A percentile compares a stretch with the other conserved stretches of the same genome.
These are phyloP conservation scores for Dascillus cervinus DNA, from an alignment of 2,888 invertebrate species.

Conservation along the genomic window DNA sequence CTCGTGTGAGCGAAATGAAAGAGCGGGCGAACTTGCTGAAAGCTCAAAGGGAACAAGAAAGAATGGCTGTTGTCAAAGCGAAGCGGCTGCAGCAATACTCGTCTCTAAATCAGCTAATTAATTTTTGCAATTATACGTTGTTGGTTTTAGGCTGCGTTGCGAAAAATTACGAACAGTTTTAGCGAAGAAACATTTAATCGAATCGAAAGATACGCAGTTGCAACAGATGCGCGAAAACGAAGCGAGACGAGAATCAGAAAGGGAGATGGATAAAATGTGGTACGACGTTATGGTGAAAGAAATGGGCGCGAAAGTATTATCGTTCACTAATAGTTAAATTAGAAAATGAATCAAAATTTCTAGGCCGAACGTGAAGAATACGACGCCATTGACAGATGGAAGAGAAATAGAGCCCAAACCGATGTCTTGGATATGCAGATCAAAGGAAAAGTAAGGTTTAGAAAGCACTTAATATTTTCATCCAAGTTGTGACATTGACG, in stretches of 20 bases:
- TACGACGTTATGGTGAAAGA: constrained; percentile 51
- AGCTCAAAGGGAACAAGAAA: constrained; percentile 47
- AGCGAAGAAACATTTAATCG: constrained; percentile 44
- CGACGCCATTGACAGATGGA: constrained; percentile 42
- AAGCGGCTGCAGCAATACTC: constrained; percentile 42
- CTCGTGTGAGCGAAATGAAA: constrained; percentile 46
- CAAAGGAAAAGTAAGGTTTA: constrained; percentile 27
- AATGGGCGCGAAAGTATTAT: constrained; percentile 38
- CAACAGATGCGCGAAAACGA: constrained; percentile 56
- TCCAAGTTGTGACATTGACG: constrained; percentile 2
- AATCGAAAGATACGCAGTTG: constrained; percentile 48
- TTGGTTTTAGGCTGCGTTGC: constrained; percentile 32
- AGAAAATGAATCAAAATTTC: no score
- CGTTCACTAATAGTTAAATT: not conserved
- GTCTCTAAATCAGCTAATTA: no score
- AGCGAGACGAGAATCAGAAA: constrained; percentile 45
- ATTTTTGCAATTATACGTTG: no score
- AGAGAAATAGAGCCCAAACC: constrained; percentile 39
- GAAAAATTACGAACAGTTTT: constrained; percentile 44
- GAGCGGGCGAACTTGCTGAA: constrained; percentile 42
- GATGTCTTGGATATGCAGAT: constrained; percentile 34
- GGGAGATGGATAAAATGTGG: constrained; percentile 55
- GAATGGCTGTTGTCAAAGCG: constrained; percentile 42
- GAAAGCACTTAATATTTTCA: not conserved
- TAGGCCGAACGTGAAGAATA: constrained; percentile 49